Base-by-base conservation (phyloP, 2,797 vertebrate species). In the Phyllotis vaccarum region DNA sequence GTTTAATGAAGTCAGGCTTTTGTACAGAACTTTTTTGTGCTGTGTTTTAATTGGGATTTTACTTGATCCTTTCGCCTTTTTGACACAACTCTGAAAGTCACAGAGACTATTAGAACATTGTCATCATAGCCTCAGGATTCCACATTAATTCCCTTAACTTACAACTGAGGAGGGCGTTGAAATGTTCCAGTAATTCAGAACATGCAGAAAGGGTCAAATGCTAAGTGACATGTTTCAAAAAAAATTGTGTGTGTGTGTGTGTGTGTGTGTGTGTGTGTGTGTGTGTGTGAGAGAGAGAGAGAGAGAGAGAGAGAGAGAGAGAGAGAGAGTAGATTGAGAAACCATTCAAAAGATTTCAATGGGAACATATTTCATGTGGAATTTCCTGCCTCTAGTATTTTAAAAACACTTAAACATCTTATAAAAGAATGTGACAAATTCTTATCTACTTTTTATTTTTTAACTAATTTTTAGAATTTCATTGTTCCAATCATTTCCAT, bases 41-140 rank as follows among this genome's bases (percentile, higher is more conserved):
- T 96, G 94, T 94, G 86, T 93, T 97, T 97, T 97, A 97, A 97
- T 86, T 97, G 91, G 94, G 96, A 96, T 97, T 96, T 95, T 81
- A 95, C 86, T 95, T 97, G 91, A 96, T 95, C 91, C 95, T 96
- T 88, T 93, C 89, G 72, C 74, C 79, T 89, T 93, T 95, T 76
- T 95, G 80, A 95, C 89, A 95, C 62, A 95, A 93, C 95, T 94
- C 54, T 95, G 54, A 94, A 94, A 96, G 83, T 95, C 91, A 82
- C 13, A 72, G 85, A 78, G 85, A 96, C 64, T 95, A 95, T 94
- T 93, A 90, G 43, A 95, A 64, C 49, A 94, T 75, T 95, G 76
- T 89, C 80, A 90, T 94, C n/a, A 72, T 83, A 94, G 82, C 16
- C 66, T 12, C 34, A 82, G 66, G 14, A 95, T 90, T 93, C 86